Conservation (phyloP, 2,888 invertebrate genomes). For the Xanthia icteritia region DNA sequence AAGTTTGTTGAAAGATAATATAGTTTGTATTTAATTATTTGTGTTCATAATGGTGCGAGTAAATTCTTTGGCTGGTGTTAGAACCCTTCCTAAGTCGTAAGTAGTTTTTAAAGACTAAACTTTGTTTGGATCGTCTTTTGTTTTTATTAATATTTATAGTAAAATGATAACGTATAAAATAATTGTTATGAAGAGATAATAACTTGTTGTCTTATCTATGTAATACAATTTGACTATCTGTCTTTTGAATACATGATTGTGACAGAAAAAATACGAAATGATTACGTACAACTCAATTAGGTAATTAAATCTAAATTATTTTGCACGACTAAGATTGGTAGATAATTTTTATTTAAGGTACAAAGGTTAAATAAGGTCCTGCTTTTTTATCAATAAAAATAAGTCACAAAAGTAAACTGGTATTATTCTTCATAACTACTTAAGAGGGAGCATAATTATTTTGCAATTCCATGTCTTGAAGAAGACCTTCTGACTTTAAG, state of each 20-base stretch:
- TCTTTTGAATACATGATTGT: neutral
- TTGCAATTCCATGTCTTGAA: neutral
- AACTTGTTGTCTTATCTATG: neutral
- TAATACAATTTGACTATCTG: neutral
- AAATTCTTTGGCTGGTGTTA: slow-evolving; percentile 49
- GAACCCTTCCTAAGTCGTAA: slow-evolving; percentile 57
- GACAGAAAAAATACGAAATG: neutral
- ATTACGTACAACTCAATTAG: neutral
- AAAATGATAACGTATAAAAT: neutral
- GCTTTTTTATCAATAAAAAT: neutral
- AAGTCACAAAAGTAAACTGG: neutral
- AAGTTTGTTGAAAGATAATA: neutral
- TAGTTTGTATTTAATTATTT: neutral
- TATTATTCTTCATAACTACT: neutral
- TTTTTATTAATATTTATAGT: slow-evolving; percentile 11
- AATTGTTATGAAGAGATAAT: neutral
- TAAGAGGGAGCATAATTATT: neutral
- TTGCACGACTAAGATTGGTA: neutral
- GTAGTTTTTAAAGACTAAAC: slow-evolving; percentile 23
- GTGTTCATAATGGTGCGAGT: slow-evolving; percentile 47
- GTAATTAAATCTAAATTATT: neutral
- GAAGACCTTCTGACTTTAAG: neutral
- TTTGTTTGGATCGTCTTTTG: slow-evolving; percentile 15
- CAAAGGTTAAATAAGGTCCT: neutral
- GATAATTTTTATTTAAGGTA: neutral